Conservation (phyloP, 2,888 invertebrate species). For the Ormyrus labotus region DNA sequence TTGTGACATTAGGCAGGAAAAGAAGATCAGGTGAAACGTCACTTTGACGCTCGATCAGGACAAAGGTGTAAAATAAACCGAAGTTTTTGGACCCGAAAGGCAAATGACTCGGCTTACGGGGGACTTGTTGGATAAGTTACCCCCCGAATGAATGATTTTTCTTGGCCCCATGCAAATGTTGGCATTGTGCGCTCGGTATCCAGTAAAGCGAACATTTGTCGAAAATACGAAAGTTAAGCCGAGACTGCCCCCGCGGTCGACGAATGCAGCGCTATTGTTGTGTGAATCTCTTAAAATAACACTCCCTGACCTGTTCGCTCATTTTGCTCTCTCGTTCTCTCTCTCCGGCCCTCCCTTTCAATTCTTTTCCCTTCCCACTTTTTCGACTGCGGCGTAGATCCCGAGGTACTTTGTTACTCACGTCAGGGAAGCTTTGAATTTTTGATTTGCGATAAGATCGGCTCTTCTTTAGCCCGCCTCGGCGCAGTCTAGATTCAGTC, state of each 20-base stretch:
- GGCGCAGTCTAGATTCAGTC: not conserved
- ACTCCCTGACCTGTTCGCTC: slow-evolving; percentile 61
- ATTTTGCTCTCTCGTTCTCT: slow-evolving; percentile 49
- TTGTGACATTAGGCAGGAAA: slow-evolving; percentile 42
- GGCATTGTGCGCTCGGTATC: slow-evolving; percentile 48
- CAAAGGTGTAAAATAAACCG: slow-evolving; percentile 3
- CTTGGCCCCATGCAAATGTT: slow-evolving; percentile 59
- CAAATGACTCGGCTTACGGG: slow-evolving; percentile 44
- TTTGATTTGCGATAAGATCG: slow-evolving; percentile 59
- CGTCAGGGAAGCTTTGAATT: slow-evolving; percentile 61
- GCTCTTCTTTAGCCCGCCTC: not conserved
- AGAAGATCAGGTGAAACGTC: slow-evolving; percentile 63
- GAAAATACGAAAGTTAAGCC: slow-evolving; percentile 63
- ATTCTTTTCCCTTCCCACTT: not conserved
- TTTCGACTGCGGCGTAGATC: not conserved
- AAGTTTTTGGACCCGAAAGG: slow-evolving; percentile 21
- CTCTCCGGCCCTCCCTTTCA: slow-evolving; percentile 22
- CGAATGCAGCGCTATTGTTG: slow-evolving; percentile 60
- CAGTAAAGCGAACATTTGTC: slow-evolving; percentile 58
- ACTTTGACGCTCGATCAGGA: not conserved
- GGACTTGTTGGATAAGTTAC: slow-evolving; percentile 27
- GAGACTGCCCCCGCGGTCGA: slow-evolving; percentile 15
- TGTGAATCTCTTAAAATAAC: slow-evolving; percentile 70
- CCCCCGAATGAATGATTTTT: slow-evolving; percentile 59
- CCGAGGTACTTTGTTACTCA: slow-evolving; percentile 42